phyloP scores from a whole-genome alignment of 2,113 vertebrate genomes.

The Pampusana beccarii region DNA sequence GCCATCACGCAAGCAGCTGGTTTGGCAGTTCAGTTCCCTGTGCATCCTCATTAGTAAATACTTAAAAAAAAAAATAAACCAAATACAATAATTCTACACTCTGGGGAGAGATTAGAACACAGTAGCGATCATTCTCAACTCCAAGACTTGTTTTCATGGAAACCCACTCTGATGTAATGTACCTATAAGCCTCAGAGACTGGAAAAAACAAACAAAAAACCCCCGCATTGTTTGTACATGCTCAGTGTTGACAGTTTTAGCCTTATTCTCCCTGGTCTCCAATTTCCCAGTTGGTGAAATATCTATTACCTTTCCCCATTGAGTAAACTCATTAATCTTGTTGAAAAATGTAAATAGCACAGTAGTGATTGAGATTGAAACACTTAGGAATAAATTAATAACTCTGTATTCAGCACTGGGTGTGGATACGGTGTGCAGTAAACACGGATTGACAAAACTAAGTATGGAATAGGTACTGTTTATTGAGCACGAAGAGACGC shows the following conservation, averaged over 20 bases:
- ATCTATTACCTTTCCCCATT: background rate
- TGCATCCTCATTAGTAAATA: background rate
- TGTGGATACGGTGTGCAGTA: background rate
- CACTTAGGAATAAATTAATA: background rate
- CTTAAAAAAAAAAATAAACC: background rate
- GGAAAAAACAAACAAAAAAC: background rate
- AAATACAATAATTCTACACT: background rate
- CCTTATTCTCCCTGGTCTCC: background rate
- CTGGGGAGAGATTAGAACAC: background rate
- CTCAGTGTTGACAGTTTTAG: background rate
- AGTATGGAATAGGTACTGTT: background rate
- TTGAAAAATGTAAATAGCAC: background rate
- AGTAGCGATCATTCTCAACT: background rate
- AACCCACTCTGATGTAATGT: background rate
- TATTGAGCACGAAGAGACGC: background rate
- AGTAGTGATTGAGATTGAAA: background rate
- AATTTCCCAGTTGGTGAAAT: background rate
- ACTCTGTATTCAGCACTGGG: background rate
- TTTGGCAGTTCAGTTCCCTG: background rate
- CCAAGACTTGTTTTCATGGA: background rate
- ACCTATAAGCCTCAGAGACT: background rate
- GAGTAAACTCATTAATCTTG: background rate
- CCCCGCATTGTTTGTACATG: background rate
- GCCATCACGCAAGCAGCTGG: background rate
- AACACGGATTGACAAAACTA: background rate